phyloP scores from a whole-genome alignment of 2,888 invertebrate species.

The Lapara coniferarum region DNA sequence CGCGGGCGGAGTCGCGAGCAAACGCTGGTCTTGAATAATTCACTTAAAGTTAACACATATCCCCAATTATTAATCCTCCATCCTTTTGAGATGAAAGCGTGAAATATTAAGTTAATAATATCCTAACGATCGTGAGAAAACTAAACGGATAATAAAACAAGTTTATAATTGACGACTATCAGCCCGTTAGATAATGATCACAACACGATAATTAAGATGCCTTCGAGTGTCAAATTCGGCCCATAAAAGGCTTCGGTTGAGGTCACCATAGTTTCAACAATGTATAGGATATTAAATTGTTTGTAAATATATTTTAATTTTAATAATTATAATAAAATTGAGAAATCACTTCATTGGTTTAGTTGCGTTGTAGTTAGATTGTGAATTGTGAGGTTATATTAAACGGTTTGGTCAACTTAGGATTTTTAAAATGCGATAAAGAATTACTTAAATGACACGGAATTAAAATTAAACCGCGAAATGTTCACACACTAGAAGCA shows the following conservation, averaged over 20 bases:
- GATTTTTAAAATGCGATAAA: too few relatives aligned
- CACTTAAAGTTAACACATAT: too few relatives aligned
- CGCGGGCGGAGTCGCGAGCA: too few relatives aligned
- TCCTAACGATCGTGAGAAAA: conserved; percentile 20
- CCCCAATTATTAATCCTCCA: neutral
- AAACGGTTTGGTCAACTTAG: too few relatives aligned
- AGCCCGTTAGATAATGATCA: conserved; percentile 19
- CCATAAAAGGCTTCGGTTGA: neutral
- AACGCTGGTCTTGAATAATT: too few relatives aligned
- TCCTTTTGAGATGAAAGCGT: conserved; percentile 4
- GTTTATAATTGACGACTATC: conserved; percentile 24
- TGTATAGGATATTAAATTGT: neutral
- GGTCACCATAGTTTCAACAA: neutral
- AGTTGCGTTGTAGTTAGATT: neutral
- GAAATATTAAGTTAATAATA: conserved; percentile 13
- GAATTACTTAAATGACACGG: too few relatives aligned
- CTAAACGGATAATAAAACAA: conserved; percentile 23
- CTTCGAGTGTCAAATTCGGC: conserved; percentile 29
- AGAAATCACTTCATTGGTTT: neutral
- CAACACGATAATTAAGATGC: conserved; percentile 27
- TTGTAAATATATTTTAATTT: too few relatives aligned
- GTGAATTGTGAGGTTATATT: too few relatives aligned
- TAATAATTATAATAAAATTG: too few relatives aligned
- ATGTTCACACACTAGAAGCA: too few relatives aligned
- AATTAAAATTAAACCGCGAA: too few relatives aligned